phyloP scores from a whole-genome alignment of 2,888 invertebrate genomes.

The Glomeris marginata region DNA sequence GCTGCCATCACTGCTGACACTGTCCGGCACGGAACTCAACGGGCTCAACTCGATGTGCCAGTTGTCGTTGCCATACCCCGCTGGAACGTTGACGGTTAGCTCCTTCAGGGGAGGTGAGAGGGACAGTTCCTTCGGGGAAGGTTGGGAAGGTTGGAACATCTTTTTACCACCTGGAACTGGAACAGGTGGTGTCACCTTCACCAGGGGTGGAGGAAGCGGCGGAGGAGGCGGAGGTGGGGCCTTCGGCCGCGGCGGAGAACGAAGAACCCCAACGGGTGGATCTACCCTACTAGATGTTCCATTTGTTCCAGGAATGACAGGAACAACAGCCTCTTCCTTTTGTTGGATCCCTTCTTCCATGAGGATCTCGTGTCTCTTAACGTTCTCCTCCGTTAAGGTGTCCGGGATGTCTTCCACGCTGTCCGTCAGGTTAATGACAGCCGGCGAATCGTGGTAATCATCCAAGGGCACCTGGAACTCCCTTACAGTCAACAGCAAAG shows the following conservation, averaged over 20 bases:
- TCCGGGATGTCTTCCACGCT: background rate
- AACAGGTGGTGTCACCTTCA: too few species aligned
- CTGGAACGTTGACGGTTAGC: slow-evolving; percentile 19
- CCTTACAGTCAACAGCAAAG: too few species aligned
- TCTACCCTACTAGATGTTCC: background rate
- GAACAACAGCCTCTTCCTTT: too few species aligned
- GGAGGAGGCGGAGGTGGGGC: background rate
- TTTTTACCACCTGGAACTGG: too few species aligned
- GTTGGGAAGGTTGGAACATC: too few species aligned
- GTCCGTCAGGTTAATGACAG: too few species aligned
- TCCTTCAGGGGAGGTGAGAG: slow-evolving; percentile 23
- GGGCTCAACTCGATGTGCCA: slow-evolving; percentile 18
- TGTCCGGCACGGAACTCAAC: slow-evolving; percentile 17
- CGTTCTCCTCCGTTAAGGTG: slow-evolving; percentile 11
- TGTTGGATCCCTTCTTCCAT: slow-evolving; percentile 9
- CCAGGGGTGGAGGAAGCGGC: slow-evolving; percentile 33
- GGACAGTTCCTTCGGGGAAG: background rate
- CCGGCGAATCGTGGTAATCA: too few species aligned
- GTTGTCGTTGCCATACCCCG: slow-evolving; percentile 9
- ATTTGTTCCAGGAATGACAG: too few species aligned
- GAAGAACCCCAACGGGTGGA: background rate
- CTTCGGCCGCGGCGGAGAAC: background rate
- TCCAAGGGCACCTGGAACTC: too few species aligned
- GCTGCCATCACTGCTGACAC: slow-evolving; percentile 17
- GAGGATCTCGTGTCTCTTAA: slow-evolving; percentile 12